phyloP scores from a whole-genome alignment of 2,797 vertebrate genomes.

The Antrozous pallidus region DNA sequence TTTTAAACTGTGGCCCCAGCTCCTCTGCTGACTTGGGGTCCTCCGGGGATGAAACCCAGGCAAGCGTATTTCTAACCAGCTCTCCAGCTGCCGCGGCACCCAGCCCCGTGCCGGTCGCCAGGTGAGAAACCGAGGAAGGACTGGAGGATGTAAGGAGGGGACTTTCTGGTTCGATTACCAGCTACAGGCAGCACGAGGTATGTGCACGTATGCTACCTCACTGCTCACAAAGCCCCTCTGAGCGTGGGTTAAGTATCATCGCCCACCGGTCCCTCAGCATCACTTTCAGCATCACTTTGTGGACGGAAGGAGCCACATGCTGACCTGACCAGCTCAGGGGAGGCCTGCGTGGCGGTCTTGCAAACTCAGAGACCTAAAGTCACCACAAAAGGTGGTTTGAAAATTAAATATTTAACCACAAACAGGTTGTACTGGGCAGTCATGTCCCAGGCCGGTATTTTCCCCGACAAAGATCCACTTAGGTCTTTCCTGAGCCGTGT shows the following conservation, averaged over 20 bases:
- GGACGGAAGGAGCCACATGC: too few species aligned
- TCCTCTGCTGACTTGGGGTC: not conserved
- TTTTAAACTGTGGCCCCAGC: not conserved
- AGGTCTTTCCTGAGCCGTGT: too few species aligned
- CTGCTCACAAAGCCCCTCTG: not conserved
- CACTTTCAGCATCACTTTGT: not conserved
- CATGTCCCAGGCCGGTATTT: too few species aligned
- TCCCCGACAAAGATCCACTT: too few species aligned
- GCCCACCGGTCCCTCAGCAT: too few species aligned
- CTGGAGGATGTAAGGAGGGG: not conserved
- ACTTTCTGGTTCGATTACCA: not conserved
- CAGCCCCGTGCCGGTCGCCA: not conserved
- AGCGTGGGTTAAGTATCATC: fast-evolving
- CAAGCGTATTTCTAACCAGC: not conserved
- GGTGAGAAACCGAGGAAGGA: not conserved
- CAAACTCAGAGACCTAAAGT: too few species aligned
- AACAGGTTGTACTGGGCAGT: too few species aligned
- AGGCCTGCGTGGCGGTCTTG: too few species aligned
- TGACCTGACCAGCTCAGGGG: too few species aligned
- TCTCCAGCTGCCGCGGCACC: too few species aligned
- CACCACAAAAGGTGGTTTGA: too few species aligned
- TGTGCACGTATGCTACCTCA: fast-evolving
- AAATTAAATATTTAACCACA: too few species aligned
- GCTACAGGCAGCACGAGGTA: not conserved
- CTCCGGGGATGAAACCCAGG: not conserved